Conservation (phyloP, 1,140 invertebrate species). For the Planococcus citri region DNA sequence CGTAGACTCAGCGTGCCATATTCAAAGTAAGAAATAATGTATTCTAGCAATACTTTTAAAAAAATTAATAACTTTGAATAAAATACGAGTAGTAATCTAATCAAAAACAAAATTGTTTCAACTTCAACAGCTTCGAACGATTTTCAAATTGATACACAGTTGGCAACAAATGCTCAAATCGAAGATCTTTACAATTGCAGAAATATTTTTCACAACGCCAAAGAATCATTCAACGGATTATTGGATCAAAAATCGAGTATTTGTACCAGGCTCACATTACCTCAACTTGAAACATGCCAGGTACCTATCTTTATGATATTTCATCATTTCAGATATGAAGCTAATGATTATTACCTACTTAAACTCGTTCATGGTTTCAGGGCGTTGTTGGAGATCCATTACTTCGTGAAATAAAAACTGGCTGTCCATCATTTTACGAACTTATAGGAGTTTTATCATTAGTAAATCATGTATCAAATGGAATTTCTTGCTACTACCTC, state of each 20-base stretch:
- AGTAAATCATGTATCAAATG: background rate
- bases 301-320: background rate
- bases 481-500: background rate
- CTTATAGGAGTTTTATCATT: background rate
- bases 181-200: too few relatives aligned
- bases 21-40: too few relatives aligned
- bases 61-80: too few relatives aligned
- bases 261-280: background rate
- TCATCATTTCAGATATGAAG: too few relatives aligned
- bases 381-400: background rate
- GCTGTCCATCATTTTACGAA: background rate
- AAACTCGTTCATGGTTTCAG: background rate
- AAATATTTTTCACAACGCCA: too few relatives aligned
- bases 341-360: background rate
- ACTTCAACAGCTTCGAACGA: too few relatives aligned
- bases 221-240: too few relatives aligned
- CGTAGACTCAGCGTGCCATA: background rate
- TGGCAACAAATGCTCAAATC: too few relatives aligned
- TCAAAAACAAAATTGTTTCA: too few relatives aligned
- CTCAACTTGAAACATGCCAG: background rate
- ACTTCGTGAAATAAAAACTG: background rate
- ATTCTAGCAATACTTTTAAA: too few relatives aligned
- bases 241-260: background rate
- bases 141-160: too few relatives aligned
- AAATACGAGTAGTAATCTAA: too few relatives aligned